Base-by-base conservation (phyloP, 23 tunicate genomes). In the Botrylloides violaceus region DNA sequence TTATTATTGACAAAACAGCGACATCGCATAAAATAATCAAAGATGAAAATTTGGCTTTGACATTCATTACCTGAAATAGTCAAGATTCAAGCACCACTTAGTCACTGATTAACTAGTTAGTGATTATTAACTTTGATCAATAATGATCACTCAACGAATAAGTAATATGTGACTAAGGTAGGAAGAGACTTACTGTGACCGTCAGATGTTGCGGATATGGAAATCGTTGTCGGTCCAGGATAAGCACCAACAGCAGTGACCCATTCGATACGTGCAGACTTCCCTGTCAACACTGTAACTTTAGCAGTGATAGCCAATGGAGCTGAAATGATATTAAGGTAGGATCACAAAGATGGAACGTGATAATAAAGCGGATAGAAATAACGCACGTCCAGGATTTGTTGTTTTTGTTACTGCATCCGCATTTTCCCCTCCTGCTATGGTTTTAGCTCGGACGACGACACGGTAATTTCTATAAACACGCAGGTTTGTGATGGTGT, bases 381-480 rank as follows among this genome's bases (percentile, higher is more conserved):
- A 47, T 47, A 47, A 43, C 74, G 15, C 37, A 68, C 74, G 49
- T 22, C 74, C 74, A 20, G 56, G 58, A 20, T 26, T 20, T 9
- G 74, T 68, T 23, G 56, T 39, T 2, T 26, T 1, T 9, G 58
- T n/a, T 0, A 68, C 74, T 19, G 74, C 58, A 0, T 18, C 57
- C 23, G 73, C 78, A 1, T 50, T 21, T n/a, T 76, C 68, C 2
- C 65, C 34, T 26, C 82, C 78, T 12, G 64, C 90, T 29, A 78
- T 73, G 7, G 75, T 83, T 6, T n/a, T 66, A 48, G 90, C 82
- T 9, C 49, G 50, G 5, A 83, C 90, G 2, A 75, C 49, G 29
- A 83, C 78, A 20, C 34, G 12, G 66, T 83, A 83, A 2, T 1
- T 62, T 71, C 78, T 38, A 64, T 66, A 83, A 19, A 65, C 49